A percentile compares a stretch with the other conserved stretches of the same genome.
Evolutionary conservation across 2,797 vertebrate genomes (phyloP).

Genomic region (Sebastes baramenuke): DNA sequence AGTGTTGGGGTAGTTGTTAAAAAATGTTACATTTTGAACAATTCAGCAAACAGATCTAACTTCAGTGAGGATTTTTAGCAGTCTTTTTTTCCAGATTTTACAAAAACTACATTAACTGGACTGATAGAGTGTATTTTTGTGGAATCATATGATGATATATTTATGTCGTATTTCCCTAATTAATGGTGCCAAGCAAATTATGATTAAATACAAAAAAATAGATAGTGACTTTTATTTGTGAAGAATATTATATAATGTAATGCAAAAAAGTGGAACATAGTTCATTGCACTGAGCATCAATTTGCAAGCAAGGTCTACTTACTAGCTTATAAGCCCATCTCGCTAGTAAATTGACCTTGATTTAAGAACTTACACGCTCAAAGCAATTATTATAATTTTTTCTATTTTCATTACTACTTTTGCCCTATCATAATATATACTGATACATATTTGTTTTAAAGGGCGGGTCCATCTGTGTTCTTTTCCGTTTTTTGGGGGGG

Average conservation of each 20-base stretch:
- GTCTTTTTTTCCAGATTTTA: background rate
- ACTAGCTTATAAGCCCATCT: background rate
- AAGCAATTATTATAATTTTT: no score
- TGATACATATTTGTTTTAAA: no score
- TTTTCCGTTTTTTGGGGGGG: no score
- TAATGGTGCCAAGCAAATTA: background rate
- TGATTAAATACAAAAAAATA: background rate
- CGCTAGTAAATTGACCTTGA: background rate
- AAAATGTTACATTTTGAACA: background rate
- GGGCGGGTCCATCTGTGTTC: no score
- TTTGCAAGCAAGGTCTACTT: background rate
- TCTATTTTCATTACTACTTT: no score
- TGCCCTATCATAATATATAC: background rate
- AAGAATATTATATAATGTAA: background rate
- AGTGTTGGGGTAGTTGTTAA: background rate
- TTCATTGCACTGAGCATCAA: background rate
- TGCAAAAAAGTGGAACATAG: rapidly evolving
- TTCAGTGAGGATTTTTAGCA: background rate
- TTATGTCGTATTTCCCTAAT: background rate
- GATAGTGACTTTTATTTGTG: background rate
- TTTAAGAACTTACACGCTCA: background rate
- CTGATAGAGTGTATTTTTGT: background rate
- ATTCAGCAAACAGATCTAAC: background rate
- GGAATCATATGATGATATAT: background rate
- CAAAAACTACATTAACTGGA: background rate